These are phyloP conservation scores for Gobionotothen gibberifrons DNA, from an alignment of 2,797 vertebrate genomes.

Conservation along the genomic window DNA sequence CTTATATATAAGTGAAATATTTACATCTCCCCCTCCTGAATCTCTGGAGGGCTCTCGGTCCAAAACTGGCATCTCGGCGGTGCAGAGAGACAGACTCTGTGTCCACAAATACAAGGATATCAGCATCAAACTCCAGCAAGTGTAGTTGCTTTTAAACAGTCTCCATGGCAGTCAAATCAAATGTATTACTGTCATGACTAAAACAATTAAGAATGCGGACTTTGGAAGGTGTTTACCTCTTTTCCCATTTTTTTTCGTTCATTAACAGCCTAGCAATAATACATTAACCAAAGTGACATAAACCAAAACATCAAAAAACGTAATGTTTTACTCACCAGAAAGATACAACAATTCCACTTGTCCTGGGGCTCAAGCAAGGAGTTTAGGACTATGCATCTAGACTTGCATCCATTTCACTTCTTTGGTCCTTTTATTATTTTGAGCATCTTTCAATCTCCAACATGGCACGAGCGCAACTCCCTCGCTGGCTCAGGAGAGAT, in stretches of 20 bases:
- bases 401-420: constrained; percentile 31
- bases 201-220: neutral
- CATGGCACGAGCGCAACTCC: constrained; percentile 63
- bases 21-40: constrained; percentile 72
- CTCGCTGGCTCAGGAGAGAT: constrained; percentile 71
- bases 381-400: constrained; percentile 46
- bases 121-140: neutral
- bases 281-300: neutral
- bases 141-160: neutral
- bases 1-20: constrained; percentile 23
- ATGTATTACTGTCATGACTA: neutral
- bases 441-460: constrained; percentile 62
- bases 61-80: constrained; percentile 87
- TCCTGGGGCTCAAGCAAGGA: constrained; percentile 35
- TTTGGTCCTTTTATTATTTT: constrained; percentile 51
- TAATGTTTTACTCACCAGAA: constrained; percentile 73
- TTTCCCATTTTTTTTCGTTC: neutral
- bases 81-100: constrained; percentile 41
- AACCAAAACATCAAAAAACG: neutral
- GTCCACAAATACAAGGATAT: constrained; percentile 43
- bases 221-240: neutral
- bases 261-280: neutral
- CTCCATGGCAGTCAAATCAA: neutral
- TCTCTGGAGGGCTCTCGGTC: constrained; percentile 75
- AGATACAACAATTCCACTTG: constrained; percentile 15